Conservation (phyloP, 1,140 invertebrate species). For the Scaptomyza pallida region DNA sequence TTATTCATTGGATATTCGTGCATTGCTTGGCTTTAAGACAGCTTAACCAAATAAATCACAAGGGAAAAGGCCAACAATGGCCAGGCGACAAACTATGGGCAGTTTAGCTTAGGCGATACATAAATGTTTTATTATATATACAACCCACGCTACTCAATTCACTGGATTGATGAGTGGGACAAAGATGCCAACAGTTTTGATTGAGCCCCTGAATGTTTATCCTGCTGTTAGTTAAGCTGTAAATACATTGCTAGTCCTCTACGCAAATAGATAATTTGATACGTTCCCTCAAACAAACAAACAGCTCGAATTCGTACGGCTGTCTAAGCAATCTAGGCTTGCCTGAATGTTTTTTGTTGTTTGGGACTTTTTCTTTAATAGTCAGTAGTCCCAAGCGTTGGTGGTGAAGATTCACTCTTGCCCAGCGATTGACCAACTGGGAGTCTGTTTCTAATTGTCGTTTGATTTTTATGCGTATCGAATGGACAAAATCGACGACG, state of each 20-base stretch:
- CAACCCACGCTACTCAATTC: constrained; percentile 28
- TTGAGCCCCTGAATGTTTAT: constrained; percentile 69
- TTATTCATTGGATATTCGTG: constrained; percentile 50
- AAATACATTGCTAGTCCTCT: constrained; percentile 50
- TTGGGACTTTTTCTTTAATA: constrained; percentile 36
- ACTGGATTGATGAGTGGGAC: constrained; percentile 39
- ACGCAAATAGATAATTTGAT: constrained; percentile 72
- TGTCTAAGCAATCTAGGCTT: constrained; percentile 67
- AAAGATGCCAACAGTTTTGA: constrained; percentile 57
- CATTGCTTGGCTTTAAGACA: constrained; percentile 67
- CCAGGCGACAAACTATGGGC: constrained; percentile 47
- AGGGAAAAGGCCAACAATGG: constrained; percentile 42
- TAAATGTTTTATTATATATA: constrained; percentile 30
- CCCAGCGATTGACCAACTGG: constrained; percentile 20
- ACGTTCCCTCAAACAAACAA: constrained; percentile 35
- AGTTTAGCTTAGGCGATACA: constrained; percentile 41
- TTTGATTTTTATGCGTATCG: constrained; percentile 79
- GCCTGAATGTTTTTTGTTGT: constrained; percentile 12
- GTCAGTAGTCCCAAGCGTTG: constrained; percentile 50
- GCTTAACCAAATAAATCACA: constrained; percentile 79
- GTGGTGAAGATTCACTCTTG: not conserved
- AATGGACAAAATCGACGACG: constrained; percentile 55
- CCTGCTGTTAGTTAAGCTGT: constrained; percentile 76
- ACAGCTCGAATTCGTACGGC: constrained; percentile 39
- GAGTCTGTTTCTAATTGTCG: constrained; percentile 74